A percentile compares a stretch with the other conserved stretches of the same genome.
These are phyloP conservation scores for Caenorhabditis wallacei DNA, from an alignment of 2,888 invertebrate species.

Conservation along the genomic window DNA sequence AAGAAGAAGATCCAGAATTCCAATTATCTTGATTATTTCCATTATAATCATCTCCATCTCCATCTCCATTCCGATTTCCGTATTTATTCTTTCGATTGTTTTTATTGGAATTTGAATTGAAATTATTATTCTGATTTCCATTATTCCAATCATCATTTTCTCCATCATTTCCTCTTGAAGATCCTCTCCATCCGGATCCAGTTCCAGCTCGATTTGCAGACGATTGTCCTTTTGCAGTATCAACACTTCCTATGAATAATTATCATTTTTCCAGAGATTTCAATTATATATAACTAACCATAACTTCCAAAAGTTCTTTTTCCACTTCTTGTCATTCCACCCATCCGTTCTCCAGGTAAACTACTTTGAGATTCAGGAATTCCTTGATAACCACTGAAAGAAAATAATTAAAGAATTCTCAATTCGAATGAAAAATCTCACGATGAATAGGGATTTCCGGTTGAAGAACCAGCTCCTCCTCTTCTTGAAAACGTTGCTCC, in stretches of 20 bases:
- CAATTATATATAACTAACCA: no score
- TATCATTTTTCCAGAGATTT: no score
- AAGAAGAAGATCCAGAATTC: conserved; percentile 25
- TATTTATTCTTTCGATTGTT: conserved; percentile 45
- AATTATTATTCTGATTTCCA: conserved; percentile 25
- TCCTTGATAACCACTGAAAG: conserved; percentile 57
- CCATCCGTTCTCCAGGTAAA: conserved; percentile 29
- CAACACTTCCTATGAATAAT: conserved; percentile 49
- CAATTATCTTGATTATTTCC: conserved; percentile 45
- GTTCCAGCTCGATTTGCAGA: conserved; percentile 37
- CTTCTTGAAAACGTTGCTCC: conserved; percentile 56
- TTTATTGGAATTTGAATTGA: conserved; percentile 26
- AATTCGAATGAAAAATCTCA: conserved; percentile 10
- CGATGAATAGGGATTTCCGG: conserved; percentile 61
- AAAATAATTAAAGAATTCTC: background rate
- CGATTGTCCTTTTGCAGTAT: conserved; percentile 54
- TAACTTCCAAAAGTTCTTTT: conserved; percentile 64
- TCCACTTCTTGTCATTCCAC: conserved; percentile 57
- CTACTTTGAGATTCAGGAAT: conserved; percentile 55
- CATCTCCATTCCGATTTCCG: conserved; percentile 38
- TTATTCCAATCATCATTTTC: conserved; percentile 55
- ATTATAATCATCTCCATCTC: conserved; percentile 35
- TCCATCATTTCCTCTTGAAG: conserved; percentile 30
- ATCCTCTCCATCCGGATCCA: conserved; percentile 36
- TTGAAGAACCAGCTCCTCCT: conserved; percentile 31